Percentiles rank a stretch among this genome's conserved stretches.
Conservation (phyloP, 2,113 vertebrate genomes). For the Galeopterus variegatus region DNA sequence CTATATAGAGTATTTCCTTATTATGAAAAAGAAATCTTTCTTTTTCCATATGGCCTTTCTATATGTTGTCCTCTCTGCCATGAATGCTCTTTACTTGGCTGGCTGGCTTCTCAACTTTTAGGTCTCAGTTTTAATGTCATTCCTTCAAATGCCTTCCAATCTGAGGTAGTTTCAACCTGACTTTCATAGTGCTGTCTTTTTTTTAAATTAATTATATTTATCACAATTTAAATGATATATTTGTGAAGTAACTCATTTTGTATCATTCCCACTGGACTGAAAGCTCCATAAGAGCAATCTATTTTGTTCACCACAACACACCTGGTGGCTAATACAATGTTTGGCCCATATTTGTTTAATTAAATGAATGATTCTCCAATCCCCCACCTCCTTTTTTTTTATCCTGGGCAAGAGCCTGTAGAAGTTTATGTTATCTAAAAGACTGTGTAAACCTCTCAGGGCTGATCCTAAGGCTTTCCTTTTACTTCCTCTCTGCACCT, state of each 20-base stretch:
- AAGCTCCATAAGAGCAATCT: not conserved
- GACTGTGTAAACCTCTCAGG: not conserved
- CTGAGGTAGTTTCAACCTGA: not conserved
- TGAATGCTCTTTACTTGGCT: not conserved
- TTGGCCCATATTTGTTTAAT: not conserved
- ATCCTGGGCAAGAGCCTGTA: not conserved
- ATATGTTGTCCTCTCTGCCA: not conserved
- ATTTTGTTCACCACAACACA: not conserved
- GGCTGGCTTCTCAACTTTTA: not conserved
- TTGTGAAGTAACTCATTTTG: conserved; percentile 10
- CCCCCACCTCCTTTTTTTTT: not conserved
- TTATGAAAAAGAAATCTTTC: not conserved
- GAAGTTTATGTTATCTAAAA: not conserved
- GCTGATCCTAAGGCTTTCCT: not conserved
- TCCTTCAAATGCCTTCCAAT: not conserved
- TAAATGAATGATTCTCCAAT: not conserved
- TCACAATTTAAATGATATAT: not conserved
- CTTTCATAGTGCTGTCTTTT: not conserved
- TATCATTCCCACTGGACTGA: not conserved
- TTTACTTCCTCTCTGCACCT: not conserved
- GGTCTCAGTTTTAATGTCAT: conserved; percentile 6
- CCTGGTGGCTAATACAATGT: not conserved
- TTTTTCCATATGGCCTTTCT: not conserved
- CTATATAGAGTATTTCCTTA: not conserved
- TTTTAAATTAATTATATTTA: not conserved